Evolutionary conservation across 2,888 invertebrate genomes (phyloP), one percentile per base, ranked within the genome.

Genomic region (Eupithecia vulgata): DNA sequence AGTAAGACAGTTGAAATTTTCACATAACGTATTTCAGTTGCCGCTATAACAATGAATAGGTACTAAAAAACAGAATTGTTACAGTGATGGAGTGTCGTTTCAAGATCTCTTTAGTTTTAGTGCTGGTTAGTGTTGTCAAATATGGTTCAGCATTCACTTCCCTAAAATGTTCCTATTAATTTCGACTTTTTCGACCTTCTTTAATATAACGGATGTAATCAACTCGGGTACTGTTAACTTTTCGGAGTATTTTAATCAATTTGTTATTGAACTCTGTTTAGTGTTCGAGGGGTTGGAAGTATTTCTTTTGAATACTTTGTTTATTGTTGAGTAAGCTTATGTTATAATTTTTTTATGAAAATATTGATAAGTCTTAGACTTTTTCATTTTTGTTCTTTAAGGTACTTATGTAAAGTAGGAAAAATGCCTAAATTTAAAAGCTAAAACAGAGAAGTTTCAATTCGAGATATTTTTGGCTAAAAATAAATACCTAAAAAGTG

Each of bases 121-220:
- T 61, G 61, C 30, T 34, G 61, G 17, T 34, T 8, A 5, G 61
- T 61, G 17, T 34, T 30, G 0, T 12, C 61, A 61, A 61, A 61
- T 61, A 17, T 6, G 61, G 61, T 34, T 34, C 61, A 61, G 15
- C 15, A 12, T 72, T 70, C 66, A 72, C 72, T 70, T 74, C 48
- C 75, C 71, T 61, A 25, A 72, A 75, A 73, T 71, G 71, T 73
- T 70, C 69, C 70, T 72, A 75, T 72, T 71, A 71, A 74, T 74
- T 71, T 70, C 64, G 42, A 72, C 67, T 71, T 70, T 72, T 74
- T 70, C 74, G 71, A 74, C 73, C 73, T 74, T 72, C 75, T 72
- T 70, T 75, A 71, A 69, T 74, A 75, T 59, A 37, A 68, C 67
- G 65, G 57, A 70, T 68, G 72, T 68, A 75, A 75, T 75, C 75